A percentile compares a stretch with the other conserved stretches of the same genome.
These are phyloP conservation scores for Saccostrea echinata DNA, from an alignment of 1,140 invertebrate genomes.

Conservation along the genomic window DNA sequence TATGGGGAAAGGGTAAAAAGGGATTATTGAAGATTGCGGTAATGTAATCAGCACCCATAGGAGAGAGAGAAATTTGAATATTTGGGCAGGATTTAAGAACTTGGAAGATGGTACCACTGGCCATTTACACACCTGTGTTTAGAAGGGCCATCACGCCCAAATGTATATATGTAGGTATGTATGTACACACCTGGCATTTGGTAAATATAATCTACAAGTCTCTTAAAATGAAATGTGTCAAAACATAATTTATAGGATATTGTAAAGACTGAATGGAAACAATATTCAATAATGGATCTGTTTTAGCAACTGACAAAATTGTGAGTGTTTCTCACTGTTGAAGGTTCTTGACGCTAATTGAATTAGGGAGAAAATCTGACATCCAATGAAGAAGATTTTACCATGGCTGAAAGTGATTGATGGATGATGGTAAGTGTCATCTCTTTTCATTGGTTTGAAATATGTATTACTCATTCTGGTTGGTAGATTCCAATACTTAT, in stretches of 20 bases:
- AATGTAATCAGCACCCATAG: neutral
- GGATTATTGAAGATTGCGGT: neutral
- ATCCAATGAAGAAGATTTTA: constrained; percentile 22
- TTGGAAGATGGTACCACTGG: constrained; percentile 9
- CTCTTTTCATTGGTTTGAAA: constrained; percentile 14
- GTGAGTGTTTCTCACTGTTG: neutral
- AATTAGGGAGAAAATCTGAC: constrained; percentile 17
- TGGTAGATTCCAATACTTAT: constrained; percentile 17
- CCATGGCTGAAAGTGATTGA: constrained; percentile 7
- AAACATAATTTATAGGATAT: constrained; percentile 4
- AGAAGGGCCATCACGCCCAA: neutral
- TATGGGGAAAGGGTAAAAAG: constrained; percentile 8
- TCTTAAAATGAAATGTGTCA: neutral
- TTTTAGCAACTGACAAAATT: constrained; percentile 2
- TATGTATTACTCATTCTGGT: constrained; percentile 11
- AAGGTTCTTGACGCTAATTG: constrained; percentile 11
- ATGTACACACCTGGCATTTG: constrained; percentile 6
- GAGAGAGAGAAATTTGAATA: neutral
- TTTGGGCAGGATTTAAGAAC: neutral
- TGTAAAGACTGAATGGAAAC: neutral
- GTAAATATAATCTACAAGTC: neutral
- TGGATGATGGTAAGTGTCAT: constrained; percentile 7
- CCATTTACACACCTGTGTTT: neutral
- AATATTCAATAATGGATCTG: constrained; percentile 8
- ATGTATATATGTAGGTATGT: neutral